A percentile compares a stretch with the other conserved stretches of the same genome.
Evolutionary conservation across 1,140 invertebrate genomes (phyloP).

Genomic region (Hetaerina americana): DNA sequence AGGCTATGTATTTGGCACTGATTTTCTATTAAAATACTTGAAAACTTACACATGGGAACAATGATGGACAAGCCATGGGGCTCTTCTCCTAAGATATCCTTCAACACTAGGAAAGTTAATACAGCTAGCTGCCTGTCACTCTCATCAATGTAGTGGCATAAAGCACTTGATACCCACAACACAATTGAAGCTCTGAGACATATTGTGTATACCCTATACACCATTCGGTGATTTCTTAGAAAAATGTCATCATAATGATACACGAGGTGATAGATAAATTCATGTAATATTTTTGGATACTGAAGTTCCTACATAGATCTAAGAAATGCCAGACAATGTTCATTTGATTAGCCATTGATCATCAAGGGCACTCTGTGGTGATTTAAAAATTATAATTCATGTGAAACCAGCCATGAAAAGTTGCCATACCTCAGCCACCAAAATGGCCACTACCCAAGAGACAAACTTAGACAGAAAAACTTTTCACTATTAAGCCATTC

Average conservation of each 20-base stretch:
- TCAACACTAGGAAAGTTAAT: neutral
- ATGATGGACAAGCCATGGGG: neutral
- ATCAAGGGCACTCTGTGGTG: neutral
- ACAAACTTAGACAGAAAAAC: neutral
- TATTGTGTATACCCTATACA: neutral
- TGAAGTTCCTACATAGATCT: neutral
- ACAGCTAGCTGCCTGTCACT: neutral
- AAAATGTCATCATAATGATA: neutral
- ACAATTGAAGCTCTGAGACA: neutral
- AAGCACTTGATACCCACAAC: neutral
- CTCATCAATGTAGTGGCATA: neutral
- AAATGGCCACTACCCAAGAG: no score
- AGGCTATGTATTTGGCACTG: neutral
- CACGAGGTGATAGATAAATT: neutral
- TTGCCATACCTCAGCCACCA: no score
- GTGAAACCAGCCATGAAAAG: no score
- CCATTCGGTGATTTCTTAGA: neutral
- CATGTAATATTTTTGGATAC: neutral
- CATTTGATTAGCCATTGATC: neutral
- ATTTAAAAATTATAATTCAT: neutral
- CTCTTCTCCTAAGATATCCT: neutral
- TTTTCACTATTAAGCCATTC: neutral
- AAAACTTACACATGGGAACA: neutral
- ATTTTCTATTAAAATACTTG: neutral
- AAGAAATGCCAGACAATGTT: neutral